Evolutionary conservation across 2,113 vertebrate species (phyloP), one percentile per base, ranked within the genome.

Genomic region (Callionymus lyra): DNA sequence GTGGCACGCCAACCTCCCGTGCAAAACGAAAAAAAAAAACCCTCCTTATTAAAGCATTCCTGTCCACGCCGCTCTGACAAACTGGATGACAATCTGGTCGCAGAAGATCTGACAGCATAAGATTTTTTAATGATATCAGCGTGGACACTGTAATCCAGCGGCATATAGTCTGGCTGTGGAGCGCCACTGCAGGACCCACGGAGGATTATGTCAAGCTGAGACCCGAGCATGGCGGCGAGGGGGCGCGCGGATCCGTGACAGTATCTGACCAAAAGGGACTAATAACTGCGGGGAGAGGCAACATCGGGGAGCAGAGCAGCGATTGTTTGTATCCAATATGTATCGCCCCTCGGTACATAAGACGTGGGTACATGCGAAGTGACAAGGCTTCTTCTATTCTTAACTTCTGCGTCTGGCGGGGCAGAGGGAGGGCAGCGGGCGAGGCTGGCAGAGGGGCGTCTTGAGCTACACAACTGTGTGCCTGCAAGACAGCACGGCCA

Each of bases 331-430:
- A 70, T 72, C 56, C 53, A 64, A 59, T 34, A 42, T 59, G 56
- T 56, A 59, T 69, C 59, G 37, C 47, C 62, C 72, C 76, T 63
- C 48, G 44, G 54, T 74, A 72, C 59, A 52, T 36, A 47, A 56
- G 52, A 58, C 57, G 61, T 47, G 34, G 60, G 47, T 56, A 70
- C 82, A 76, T 82, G 67, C 66, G 65, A 85, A 76, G 78, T 81
- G 82, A 84, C 82, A 83, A 72, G 76, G 69, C 81, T 79, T 82
- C 69, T 63, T 79, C 82, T 82, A 77, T 81, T 84, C 83, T 85
- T 82, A 80, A 77, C 78, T 76, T 68, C 69, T 62, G 66, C 60
- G 67, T 76, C 76, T 70, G 71, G 62, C 18, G 60, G 63, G 70
- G 47, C 38, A 46, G 50, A 48, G 50, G 50, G n/a, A 43, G 31